Base-by-base conservation (phyloP, 2,888 invertebrate genomes). In the Trachelus troglodyta region DNA sequence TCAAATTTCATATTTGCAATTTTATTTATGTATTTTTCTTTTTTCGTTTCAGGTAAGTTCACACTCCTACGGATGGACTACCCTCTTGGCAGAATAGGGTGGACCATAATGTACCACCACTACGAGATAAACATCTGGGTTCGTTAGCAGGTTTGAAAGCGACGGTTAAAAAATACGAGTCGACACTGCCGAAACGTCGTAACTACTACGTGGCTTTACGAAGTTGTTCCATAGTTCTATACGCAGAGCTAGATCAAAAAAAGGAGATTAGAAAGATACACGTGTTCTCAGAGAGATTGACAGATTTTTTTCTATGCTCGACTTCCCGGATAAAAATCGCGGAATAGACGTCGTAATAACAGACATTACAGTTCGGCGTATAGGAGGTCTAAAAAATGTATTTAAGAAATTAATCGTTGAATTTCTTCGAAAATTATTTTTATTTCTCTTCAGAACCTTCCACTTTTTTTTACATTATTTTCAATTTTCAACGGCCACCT, bases 31-130 rank as follows among this genome's bases (percentile, higher is more conserved):
- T 83, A 81, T 79, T 80, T 75, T 80, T 75, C 74, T 75, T 82
- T 81, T 83, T 88, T 84, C 87, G 86, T 90, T 90, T 79, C 89
- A 90, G 90, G 90, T 90, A 85, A 90, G 90, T 87, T 82, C 85
- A 83, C 82, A 40, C 40, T 40, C 40, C 40, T 40, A 12, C 40
- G 40, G 15, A 40, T 40, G 40, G 40, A 40, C 40, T 15, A 15
- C 12, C 0, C 40, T 15, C 15, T 15, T 40, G 12, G 4, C 15
- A 12, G 12, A 40, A 40, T 12, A 15, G 40, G 40, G 40, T 40
- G 40, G 40, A 40, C 15, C 15, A 40, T 40, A 40, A 40, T 40
- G 40, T 15, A 40, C 40, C 40, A 37, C 12, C 37, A 4, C 78
- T 35, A 77, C 37, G 74, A 82, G 87, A 89, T 87, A 87, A 86